A percentile compares a stretch with the other conserved stretches of the same genome.
phyloP scores from a whole-genome alignment of 2,888 invertebrate species.

The Notodonta dromedarius region DNA sequence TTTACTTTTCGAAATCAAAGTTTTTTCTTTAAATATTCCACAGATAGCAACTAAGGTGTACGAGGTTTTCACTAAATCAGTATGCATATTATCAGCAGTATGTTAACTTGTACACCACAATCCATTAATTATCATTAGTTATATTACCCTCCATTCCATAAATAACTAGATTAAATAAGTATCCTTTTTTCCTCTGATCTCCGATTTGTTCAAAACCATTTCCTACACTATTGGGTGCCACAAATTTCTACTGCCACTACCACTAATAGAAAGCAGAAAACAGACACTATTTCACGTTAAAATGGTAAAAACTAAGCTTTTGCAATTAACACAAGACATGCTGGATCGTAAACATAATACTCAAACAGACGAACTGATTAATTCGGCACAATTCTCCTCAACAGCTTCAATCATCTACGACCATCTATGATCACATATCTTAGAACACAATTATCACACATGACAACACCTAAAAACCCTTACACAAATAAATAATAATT shows the following conservation, averaged over 20 bases:
- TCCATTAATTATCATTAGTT: too few species aligned
- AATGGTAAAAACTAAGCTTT: background rate
- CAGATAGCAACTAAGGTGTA: too few species aligned
- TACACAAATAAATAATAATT: background rate
- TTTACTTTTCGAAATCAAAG: too few species aligned
- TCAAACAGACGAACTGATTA: background rate
- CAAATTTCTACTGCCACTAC: background rate
- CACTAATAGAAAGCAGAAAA: slow-evolving; percentile 1
- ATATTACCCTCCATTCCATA: too few species aligned
- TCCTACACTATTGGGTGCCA: background rate
- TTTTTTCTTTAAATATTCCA: too few species aligned
- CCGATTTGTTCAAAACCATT: too few species aligned
- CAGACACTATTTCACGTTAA: background rate
- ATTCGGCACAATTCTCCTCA: background rate
- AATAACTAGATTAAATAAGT: too few species aligned
- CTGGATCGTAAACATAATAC: background rate
- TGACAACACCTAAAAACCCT: background rate
- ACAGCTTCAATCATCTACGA: too few species aligned
- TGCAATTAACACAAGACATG: slow-evolving; percentile 1
- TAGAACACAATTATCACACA: background rate
- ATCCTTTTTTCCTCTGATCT: too few species aligned
- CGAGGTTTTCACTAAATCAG: too few species aligned
- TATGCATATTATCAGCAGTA: too few species aligned
- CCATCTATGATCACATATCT: background rate
- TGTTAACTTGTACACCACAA: too few species aligned